A percentile compares a stretch with the other conserved stretches of the same genome.
phyloP scores from a whole-genome alignment of 1,140 invertebrate species.

The Philaenus spumarius region DNA sequence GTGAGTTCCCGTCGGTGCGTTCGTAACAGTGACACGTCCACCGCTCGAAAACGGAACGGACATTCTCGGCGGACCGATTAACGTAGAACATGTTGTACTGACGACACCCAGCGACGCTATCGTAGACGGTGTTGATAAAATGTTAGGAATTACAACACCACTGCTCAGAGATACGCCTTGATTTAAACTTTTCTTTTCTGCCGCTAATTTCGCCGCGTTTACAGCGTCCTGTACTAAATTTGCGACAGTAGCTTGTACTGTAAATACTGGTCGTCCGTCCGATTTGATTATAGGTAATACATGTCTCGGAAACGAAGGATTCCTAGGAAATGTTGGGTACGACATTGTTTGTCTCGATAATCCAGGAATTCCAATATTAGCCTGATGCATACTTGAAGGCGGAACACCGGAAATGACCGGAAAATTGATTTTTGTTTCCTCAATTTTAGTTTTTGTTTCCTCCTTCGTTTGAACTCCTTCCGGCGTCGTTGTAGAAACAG shows the following conservation, averaged over 20 bases:
- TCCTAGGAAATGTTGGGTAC: constrained; percentile 22
- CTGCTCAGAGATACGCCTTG: constrained; percentile 2
- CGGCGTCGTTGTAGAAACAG: constrained; percentile 2
- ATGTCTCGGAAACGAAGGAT: constrained; percentile 4
- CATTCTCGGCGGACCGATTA: constrained; percentile 10
- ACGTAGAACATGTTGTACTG: constrained; percentile 10
- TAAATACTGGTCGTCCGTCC: constrained; percentile 10
- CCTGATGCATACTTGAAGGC: constrained; percentile 35
- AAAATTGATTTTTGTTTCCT: constrained; percentile 3
- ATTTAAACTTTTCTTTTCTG: constrained; percentile 19
- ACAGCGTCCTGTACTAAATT: constrained; percentile 34
- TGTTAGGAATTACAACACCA: constrained; percentile 4
- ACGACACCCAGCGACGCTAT: constrained; percentile 5
- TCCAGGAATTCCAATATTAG: constrained; percentile 32
- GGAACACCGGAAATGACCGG: constrained; percentile 5
- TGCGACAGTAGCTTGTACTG: constrained; percentile 27
- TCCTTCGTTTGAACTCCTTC: neutral
- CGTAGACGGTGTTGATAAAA: constrained; percentile 10
- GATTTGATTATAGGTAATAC: constrained; percentile 10
- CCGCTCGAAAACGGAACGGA: constrained; percentile 9
- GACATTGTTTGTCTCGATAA: constrained; percentile 24
- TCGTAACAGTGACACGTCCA: neutral
- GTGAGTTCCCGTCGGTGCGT: constrained; percentile 3
- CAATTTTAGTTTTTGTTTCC: constrained; percentile 2
- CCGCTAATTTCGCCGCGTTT: constrained; percentile 26